Evolutionary conservation across 2,113 vertebrate genomes (phyloP).

Genomic region (Zosterops hypoxanthus): DNA sequence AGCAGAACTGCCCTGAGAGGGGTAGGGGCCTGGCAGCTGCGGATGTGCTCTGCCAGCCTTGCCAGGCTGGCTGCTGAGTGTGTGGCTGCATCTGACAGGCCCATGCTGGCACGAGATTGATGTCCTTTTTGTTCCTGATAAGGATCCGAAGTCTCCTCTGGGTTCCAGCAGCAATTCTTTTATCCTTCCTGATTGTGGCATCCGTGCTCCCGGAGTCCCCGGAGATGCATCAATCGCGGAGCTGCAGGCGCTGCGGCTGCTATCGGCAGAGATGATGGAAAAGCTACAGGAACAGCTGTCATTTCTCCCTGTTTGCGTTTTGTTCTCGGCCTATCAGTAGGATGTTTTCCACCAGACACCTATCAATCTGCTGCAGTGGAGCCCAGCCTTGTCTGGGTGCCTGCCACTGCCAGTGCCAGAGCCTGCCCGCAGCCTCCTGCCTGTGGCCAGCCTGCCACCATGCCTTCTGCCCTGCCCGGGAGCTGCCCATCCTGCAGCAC

Average conservation of each 20-base stretch:
- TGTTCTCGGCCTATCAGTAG: slow-evolving; percentile 61
- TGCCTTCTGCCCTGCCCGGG: not conserved
- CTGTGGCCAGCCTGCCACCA: rapidly evolving
- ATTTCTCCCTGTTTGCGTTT: slow-evolving; percentile 66
- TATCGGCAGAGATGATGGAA: slow-evolving; percentile 67
- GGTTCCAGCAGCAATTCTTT: slow-evolving; percentile 67
- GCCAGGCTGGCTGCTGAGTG: not conserved
- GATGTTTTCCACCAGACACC: slow-evolving; percentile 56
- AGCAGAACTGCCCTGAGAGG: not conserved
- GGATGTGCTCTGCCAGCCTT: not conserved
- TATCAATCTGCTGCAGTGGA: slow-evolving; percentile 34
- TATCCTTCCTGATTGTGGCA: slow-evolving; percentile 63
- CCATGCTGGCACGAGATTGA: slow-evolving; percentile 52
- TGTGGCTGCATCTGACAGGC: not conserved
- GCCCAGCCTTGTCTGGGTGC: not conserved
- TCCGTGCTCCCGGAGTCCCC: not conserved
- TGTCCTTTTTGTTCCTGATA: slow-evolving; percentile 71
- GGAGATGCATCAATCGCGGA: slow-evolving; percentile 52
- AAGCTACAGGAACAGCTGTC: slow-evolving; percentile 70
- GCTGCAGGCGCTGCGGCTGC: slow-evolving; percentile 49
- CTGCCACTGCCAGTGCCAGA: not conserved
- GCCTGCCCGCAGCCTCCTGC: not conserved
- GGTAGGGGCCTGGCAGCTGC: rapidly evolving
- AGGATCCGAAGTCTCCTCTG: slow-evolving; percentile 63
- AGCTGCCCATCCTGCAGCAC: not conserved